These are phyloP conservation scores for Montipora foliosa DNA, from an alignment of 64 coral and sea anemone species.

Conservation along the genomic window DNA sequence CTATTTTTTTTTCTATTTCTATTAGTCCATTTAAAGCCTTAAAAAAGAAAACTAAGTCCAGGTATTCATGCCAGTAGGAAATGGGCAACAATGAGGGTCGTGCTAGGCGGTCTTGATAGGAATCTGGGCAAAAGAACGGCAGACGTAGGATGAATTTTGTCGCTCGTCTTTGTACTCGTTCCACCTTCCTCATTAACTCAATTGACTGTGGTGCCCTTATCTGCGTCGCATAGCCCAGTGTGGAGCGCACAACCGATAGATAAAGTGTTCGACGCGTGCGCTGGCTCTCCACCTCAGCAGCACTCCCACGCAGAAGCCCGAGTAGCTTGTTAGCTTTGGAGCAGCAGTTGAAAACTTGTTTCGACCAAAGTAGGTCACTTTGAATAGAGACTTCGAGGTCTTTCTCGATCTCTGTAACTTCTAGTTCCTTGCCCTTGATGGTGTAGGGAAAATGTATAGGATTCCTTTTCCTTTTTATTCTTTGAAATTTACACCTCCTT, in stretches of 20 bases:
- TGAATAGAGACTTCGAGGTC: constrained; percentile 38
- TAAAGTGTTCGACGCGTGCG: not conserved
- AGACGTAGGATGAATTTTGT: not conserved
- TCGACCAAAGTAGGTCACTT: constrained; percentile 20
- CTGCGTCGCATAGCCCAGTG: not conserved
- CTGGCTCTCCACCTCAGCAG: not conserved
- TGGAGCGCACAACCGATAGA: not conserved
- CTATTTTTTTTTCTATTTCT: too few relatives aligned
- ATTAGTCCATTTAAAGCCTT: too few relatives aligned
- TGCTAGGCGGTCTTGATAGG: not conserved
- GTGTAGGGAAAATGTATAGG: not conserved
- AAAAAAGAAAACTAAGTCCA: too few relatives aligned
- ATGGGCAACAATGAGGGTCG: not conserved
- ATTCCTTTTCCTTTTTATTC: too few relatives aligned
- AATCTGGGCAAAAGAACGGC: not conserved
- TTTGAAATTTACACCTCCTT: constrained; percentile 25
- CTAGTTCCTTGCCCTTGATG: constrained; percentile 15
- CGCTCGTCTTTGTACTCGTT: not conserved
- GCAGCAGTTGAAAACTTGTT: not conserved
- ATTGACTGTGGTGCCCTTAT: not conserved
- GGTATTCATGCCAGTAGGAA: not conserved
- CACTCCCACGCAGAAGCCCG: not conserved
- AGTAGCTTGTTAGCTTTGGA: constrained; percentile 24
- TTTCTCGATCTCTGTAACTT: constrained; percentile 15
- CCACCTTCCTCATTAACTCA: not conserved